Conservation (phyloP, 2,888 invertebrate genomes). For the Pherbina coryleti region DNA sequence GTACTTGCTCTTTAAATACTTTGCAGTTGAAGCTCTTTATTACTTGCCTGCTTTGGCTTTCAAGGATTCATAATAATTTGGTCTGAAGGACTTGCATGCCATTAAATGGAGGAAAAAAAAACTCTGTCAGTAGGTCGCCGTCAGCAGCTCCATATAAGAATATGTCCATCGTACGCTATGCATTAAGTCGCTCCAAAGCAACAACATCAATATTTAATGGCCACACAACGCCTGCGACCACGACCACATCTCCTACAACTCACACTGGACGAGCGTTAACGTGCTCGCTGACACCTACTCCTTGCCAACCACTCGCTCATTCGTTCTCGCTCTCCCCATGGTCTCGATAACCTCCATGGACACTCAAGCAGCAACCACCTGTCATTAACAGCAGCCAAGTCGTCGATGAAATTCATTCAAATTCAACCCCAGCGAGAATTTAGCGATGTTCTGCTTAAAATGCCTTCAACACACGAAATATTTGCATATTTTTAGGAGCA, state of each 20-base stretch:
- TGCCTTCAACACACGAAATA: neutral
- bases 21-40: too few species aligned
- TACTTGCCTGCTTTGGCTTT: too few species aligned
- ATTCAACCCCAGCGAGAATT: neutral
- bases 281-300: neutral
- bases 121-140: neutral
- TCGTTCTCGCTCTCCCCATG: neutral
- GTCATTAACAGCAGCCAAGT: neutral
- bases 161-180: too few species aligned
- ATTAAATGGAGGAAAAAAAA: neutral
- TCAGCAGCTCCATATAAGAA: neutral
- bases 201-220: too few species aligned
- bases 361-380: neutral
- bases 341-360: neutral
- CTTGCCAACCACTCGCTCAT: neutral
- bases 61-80: too few species aligned
- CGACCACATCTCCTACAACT: neutral
- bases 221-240: neutral
- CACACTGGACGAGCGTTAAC: neutral
- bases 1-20: too few species aligned
- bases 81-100: too few species aligned
- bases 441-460: neutral
- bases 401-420: neutral
- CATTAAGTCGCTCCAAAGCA: too few species aligned
- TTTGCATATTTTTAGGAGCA: slow-evolving; percentile 1